phyloP scores from a whole-genome alignment of 2,113 vertebrate species.

The Cryptoleucopteryx plumbea region DNA sequence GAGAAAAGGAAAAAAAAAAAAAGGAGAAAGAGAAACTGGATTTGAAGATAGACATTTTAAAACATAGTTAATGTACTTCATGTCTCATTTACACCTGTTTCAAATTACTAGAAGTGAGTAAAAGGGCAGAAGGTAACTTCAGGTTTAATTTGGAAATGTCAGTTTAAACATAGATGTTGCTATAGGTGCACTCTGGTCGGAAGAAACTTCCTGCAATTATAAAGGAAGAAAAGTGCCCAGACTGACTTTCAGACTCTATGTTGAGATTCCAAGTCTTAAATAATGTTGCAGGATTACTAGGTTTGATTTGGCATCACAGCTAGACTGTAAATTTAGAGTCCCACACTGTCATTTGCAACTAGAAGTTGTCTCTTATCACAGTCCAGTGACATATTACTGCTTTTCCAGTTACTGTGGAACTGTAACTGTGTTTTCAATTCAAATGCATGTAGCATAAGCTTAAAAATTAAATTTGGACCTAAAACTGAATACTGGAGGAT shows the following conservation, averaged over 20 bases:
- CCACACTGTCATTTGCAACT: not conserved
- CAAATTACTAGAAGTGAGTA: not conserved
- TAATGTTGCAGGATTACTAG: not conserved
- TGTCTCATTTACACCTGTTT: not conserved
- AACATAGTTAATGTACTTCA: not conserved
- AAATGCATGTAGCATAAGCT: rapidly evolving
- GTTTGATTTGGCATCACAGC: not conserved
- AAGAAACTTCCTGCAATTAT: not conserved
- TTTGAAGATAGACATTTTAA: not conserved
- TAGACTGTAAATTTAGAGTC: not conserved
- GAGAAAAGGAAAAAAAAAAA: not conserved
- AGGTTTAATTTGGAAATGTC: not conserved
- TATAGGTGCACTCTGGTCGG: not conserved
- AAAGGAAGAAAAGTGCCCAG: not conserved
- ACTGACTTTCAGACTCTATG: not conserved
- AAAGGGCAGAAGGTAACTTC: not conserved
- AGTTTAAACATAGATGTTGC: not conserved
- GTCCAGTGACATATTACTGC: not conserved
- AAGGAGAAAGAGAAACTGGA: not conserved
- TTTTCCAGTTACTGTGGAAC: not conserved
- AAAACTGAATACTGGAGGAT: not conserved
- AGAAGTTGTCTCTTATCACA: not conserved
- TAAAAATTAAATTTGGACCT: not conserved
- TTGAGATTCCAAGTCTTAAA: not conserved
- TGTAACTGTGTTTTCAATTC: not conserved